These are phyloP conservation scores for Thecophora atra DNA, from an alignment of 2,888 invertebrate species.

Conservation along the genomic window DNA sequence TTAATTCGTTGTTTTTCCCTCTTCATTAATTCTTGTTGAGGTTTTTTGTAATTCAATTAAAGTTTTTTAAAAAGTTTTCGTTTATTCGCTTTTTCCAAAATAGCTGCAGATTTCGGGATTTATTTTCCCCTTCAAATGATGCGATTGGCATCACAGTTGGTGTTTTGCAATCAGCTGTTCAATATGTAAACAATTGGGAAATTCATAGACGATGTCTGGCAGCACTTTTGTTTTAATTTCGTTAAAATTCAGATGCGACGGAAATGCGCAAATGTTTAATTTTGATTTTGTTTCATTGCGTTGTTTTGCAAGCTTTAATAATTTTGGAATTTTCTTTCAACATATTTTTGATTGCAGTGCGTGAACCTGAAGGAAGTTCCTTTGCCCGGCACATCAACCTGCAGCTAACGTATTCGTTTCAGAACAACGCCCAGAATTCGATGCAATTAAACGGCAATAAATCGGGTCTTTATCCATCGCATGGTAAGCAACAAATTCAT, in stretches of 20 bases:
- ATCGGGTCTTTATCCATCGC: slow-evolving; percentile 70
- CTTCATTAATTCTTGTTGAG: no score
- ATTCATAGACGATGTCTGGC: background rate
- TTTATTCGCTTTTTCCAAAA: background rate
- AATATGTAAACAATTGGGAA: no score
- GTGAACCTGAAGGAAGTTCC: slow-evolving; percentile 75
- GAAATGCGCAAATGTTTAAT: no score
- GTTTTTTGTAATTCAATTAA: background rate
- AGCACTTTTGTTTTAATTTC: background rate
- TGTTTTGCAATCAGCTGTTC: no score
- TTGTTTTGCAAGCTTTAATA: slow-evolving; percentile 21
- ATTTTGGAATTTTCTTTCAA: slow-evolving; percentile 46
- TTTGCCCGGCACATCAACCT: slow-evolving; percentile 88
- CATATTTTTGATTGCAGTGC: slow-evolving; percentile 69
- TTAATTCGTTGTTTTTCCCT: no score
- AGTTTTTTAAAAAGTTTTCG: background rate
- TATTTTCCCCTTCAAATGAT: no score
- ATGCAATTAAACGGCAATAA: slow-evolving; percentile 66
- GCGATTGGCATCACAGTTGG: no score
- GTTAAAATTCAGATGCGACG: no score
- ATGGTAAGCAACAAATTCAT: slow-evolving; percentile 67
- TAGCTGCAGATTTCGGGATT: no score
- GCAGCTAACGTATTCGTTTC: slow-evolving; percentile 88
- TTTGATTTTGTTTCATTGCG: background rate
- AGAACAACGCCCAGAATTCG: slow-evolving; percentile 75